Percentiles rank a stretch among this genome's conserved stretches.
Conservation (phyloP, 1,140 invertebrate species). For the Solenopsis fugax region DNA sequence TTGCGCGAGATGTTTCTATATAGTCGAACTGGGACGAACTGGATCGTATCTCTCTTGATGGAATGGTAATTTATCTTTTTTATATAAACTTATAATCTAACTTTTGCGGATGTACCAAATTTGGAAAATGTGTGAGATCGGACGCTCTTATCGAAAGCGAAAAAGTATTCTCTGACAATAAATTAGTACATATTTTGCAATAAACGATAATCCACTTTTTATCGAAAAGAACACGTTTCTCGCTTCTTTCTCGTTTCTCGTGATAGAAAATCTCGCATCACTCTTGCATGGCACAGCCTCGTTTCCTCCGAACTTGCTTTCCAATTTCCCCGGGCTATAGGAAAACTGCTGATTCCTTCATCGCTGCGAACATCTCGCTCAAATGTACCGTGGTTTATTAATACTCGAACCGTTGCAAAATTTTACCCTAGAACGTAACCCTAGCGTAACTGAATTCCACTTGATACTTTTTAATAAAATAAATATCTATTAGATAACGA, state of each 20-base stretch:
- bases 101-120: neutral
- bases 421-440: conserved; percentile 2
- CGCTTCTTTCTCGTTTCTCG: neutral
- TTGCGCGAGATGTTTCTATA: neutral
- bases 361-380: conserved; percentile 40
- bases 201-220: neutral
- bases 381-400: conserved; percentile 55
- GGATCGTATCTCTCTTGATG: neutral
- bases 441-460: conserved; percentile 2
- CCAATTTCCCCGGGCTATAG: conserved; percentile 49
- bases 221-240: neutral
- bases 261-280: conserved; percentile 22
- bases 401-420: conserved; percentile 46
- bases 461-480: conserved; percentile 16
- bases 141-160: neutral
- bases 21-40: neutral
- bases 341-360: conserved; percentile 61
- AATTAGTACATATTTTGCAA: neutral
- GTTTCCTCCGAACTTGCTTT: conserved; percentile 45
- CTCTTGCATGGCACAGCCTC: conserved; percentile 32
- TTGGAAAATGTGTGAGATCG: neutral
- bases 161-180: neutral
- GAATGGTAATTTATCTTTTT: neutral
- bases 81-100: neutral
- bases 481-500: conserved; percentile 11